Evolutionary conservation across 2,888 invertebrate species (phyloP), one percentile per base, ranked within the genome.

Genomic region (Hydrotaea diabolus): DNA sequence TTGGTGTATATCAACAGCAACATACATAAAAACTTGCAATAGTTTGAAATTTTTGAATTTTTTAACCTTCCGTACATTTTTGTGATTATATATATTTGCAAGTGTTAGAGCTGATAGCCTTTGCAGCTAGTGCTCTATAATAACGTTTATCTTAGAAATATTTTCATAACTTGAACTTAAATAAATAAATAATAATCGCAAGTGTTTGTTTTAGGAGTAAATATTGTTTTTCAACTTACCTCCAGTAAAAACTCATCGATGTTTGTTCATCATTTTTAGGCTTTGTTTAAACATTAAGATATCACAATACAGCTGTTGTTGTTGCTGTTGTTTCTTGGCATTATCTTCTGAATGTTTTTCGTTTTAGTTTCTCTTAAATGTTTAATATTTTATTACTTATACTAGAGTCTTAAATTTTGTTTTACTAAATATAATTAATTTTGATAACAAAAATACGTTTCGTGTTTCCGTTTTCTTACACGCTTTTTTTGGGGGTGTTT

Each of bases 381-480:
- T 4, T 57, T 23, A 59, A 49, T 76, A 3, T 64, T 75, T 66
- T 84, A 72, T 55, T 77, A 85, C 74, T 83, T 83, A 36, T 36
- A 69, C 75, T 79, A 53, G 19, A 77, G 79, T 82, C 82, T 85
- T 21, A 69, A 69, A 73, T 80, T 77, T 75, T 19, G 39, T 83
- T 77, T 77, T 84, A 76, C 66, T 86, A 80, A 77, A 77, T 77
- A 78, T 77, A 83, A 83, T 80, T 88, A 87, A 86, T 87, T 86
- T 89, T 87, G 87, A 87, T 87, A 86, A 86, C 75, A 89, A 90
- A 86, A 85, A 83, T 86, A 85, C 46, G 66, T 77, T 64, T 57
- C 75, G 39, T 74, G 17, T 64, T 81, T 43, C 72, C 64, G 43
- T 77, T 74, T 64, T 77, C 71, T 66, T 85, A 82, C 82, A 4